phyloP scores from a whole-genome alignment of 2,797 vertebrate species.

The Chaenodraco wilsoni region DNA sequence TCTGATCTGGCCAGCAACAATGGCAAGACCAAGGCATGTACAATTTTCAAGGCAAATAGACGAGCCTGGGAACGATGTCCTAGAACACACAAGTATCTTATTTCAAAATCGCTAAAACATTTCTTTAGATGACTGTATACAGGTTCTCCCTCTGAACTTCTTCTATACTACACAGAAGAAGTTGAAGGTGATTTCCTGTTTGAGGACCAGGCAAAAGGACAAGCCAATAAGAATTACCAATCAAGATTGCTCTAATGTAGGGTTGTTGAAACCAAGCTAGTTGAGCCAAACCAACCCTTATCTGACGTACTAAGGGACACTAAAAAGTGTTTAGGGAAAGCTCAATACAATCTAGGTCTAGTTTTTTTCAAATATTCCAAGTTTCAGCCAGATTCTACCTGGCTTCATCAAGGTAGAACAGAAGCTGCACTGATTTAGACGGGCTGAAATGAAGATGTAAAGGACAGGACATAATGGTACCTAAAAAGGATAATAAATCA shows the following conservation, averaged over 20 bases:
- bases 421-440: conserved; percentile 8
- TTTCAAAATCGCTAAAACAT: not conserved
- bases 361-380: not conserved
- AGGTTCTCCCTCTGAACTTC: not conserved
- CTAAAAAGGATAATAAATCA: conserved; percentile 8
- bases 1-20: conserved; percentile 3
- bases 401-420: conserved; percentile 16
- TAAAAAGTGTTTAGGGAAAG: conserved; percentile 1
- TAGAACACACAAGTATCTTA: not conserved
- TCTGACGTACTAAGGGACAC: not conserved
- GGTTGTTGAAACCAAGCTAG: not conserved
- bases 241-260: not conserved
- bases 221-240: conserved; percentile 1
- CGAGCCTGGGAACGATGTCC: not conserved
- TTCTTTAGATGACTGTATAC: not conserved
- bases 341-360: not conserved
- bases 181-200: not conserved
- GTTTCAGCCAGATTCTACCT: not conserved
- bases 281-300: not conserved
- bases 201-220: conserved; percentile 1
- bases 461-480: conserved; percentile 15
- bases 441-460: conserved; percentile 26
- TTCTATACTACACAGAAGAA: not conserved
- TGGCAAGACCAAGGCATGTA: not conserved
- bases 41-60: not conserved